A percentile compares a stretch with the other conserved stretches of the same genome.
Evolutionary conservation across 2,797 vertebrate genomes (phyloP).

Genomic region (Acipenser ruthenus): DNA sequence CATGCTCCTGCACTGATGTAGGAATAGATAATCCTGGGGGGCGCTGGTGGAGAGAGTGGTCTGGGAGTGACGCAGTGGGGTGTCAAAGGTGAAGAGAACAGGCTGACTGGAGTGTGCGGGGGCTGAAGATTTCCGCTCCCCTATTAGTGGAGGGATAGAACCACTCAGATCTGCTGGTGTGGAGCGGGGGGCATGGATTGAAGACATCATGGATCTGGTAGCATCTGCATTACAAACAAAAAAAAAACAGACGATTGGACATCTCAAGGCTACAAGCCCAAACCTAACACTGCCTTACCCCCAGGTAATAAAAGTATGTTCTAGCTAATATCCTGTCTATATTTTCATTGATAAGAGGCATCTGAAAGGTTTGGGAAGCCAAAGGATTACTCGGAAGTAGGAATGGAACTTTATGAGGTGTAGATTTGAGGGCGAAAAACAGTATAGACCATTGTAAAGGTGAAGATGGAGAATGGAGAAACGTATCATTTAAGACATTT

Average conservation of each 20-base stretch:
- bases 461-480: no score
- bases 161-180: slow-evolving; percentile 72
- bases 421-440: no score
- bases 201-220: slow-evolving; percentile 54
- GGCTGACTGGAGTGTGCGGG: slow-evolving; percentile 92
- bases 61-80: slow-evolving; percentile 65
- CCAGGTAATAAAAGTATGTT: no score
- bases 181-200: slow-evolving; percentile 71
- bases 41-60: slow-evolving; percentile 78
- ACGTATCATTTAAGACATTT: no score
- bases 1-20: slow-evolving; percentile 97
- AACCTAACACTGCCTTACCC: background rate
- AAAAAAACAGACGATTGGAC: background rate
- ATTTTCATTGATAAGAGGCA: no score
- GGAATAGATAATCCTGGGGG: slow-evolving; percentile 95
- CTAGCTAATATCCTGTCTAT: no score
- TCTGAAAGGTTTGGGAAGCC: no score
- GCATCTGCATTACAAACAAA: slow-evolving; percentile 56
- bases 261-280: background rate
- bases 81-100: slow-evolving; percentile 89
- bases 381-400: no score
- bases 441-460: no score
- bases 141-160: slow-evolving; percentile 64
- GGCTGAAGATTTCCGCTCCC: slow-evolving; percentile 76
- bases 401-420: no score